A percentile compares a stretch with the other conserved stretches of the same genome.
Conservation (phyloP, 2,888 invertebrate genomes). For the Eremobia ochroleuca region DNA sequence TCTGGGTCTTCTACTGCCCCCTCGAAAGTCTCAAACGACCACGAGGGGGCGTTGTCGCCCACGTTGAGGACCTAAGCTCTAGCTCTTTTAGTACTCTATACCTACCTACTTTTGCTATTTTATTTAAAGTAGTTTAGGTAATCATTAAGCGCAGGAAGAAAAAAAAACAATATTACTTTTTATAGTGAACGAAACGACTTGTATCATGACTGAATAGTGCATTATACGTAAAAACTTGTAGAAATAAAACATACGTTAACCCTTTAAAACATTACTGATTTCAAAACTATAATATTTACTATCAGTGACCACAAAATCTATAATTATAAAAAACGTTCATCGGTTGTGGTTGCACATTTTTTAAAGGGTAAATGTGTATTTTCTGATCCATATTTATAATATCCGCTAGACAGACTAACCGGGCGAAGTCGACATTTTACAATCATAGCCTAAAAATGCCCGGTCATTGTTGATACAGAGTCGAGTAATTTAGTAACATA, state of each 20-base stretch:
- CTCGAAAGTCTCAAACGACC: no score
- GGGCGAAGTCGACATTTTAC: conserved; percentile 41
- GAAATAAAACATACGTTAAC: conserved; percentile 40
- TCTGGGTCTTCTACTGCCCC: no score
- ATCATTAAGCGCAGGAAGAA: not conserved
- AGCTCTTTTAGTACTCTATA: not conserved
- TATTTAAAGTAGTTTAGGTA: not conserved
- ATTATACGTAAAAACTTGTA: conserved; percentile 48
- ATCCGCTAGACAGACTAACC: conserved; percentile 21
- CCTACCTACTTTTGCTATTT: not conserved
- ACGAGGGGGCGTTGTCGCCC: no score
- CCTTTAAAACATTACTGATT: conserved; percentile 38
- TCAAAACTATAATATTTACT: conserved; percentile 20
- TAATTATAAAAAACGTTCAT: conserved; percentile 10
- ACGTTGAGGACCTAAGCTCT: not conserved
- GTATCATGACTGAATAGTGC: conserved; percentile 54
- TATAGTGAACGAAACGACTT: conserved; percentile 49
- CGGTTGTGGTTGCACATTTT: conserved; percentile 12
- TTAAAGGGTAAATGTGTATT: conserved; percentile 49
- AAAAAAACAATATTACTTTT: not conserved
- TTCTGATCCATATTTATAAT: conserved; percentile 27
- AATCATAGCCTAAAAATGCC: conserved; percentile 57
- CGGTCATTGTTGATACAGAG: conserved; percentile 25
- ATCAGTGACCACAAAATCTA: conserved; percentile 7
- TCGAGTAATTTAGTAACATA: conserved; percentile 50